These are phyloP conservation scores for Alfaro cultratus DNA, from an alignment of 2,797 vertebrate genomes.

Conservation along the genomic window DNA sequence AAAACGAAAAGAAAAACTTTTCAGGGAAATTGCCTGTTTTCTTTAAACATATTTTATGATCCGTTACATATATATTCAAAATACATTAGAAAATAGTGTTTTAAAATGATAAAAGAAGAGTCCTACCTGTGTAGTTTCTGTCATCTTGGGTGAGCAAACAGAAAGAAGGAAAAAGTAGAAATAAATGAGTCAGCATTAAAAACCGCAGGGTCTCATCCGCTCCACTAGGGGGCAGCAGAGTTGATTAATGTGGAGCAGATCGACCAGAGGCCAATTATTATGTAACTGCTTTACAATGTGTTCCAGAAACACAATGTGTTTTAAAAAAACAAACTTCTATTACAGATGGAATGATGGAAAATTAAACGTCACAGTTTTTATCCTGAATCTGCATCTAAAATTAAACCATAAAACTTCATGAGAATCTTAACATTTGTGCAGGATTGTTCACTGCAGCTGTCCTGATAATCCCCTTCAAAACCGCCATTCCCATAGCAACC, in stretches of 20 bases:
- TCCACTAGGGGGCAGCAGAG: slow-evolving; percentile 62
- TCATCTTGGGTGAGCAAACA: slow-evolving; percentile 69
- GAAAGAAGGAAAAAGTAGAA: slow-evolving; percentile 17
- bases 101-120: neutral
- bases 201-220: neutral
- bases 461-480: slow-evolving; percentile 53
- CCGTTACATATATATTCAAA: neutral
- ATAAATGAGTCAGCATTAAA: neutral
- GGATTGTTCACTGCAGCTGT: slow-evolving; percentile 23
- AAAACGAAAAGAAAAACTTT: no score
- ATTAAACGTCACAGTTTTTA: neutral
- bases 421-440: slow-evolving; percentile 16
- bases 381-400: neutral
- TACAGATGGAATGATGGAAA: neutral
- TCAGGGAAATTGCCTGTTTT: no score
- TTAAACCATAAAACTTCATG: neutral
- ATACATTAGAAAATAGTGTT: neutral
- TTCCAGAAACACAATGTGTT: neutral
- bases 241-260: neutral
- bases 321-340: neutral
- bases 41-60: no score
- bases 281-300: slow-evolving; percentile 21
- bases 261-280: slow-evolving; percentile 31
- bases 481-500: slow-evolving; percentile 68
- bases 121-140: slow-evolving; percentile 83